Evolutionary conservation across 1,140 invertebrate genomes (phyloP).

Genomic region (Drosophila leontia): DNA sequence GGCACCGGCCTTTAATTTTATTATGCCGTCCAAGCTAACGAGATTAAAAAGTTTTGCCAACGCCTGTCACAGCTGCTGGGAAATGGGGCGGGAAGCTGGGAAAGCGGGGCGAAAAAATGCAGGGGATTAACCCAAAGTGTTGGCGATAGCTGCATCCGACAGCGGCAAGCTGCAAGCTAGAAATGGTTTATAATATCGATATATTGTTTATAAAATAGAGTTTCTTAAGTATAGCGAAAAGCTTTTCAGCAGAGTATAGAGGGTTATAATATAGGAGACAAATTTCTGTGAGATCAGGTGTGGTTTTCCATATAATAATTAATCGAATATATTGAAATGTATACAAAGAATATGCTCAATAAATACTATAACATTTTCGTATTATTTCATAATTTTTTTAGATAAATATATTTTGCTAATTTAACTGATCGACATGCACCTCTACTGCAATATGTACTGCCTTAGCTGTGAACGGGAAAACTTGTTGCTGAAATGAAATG

Average conservation of each 20-base stretch:
- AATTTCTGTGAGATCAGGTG: not conserved
- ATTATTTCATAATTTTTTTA: too few species aligned
- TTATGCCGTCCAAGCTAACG: constrained; percentile 72
- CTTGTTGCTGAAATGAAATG: constrained; percentile 76
- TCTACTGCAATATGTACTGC: constrained; percentile 33
- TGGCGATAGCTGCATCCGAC: constrained; percentile 61
- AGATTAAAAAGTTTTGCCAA: constrained; percentile 79
- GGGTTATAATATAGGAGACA: not conserved
- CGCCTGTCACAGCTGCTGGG: constrained; percentile 58
- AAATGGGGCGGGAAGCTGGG: not conserved
- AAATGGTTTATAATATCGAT: constrained; percentile 10
- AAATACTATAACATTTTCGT: too few species aligned
- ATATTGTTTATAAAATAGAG: not conserved
- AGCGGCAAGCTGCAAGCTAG: constrained; percentile 37
- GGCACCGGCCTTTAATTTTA: constrained; percentile 76
- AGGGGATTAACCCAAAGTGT: constrained; percentile 46
- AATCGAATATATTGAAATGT: not conserved
- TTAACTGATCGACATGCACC: not conserved
- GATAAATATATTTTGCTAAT: too few species aligned
- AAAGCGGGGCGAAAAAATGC: constrained; percentile 12
- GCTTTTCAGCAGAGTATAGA: too few species aligned
- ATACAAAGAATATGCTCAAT: too few species aligned
- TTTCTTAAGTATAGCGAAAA: not conserved
- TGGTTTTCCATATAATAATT: not conserved
- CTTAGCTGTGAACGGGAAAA: constrained; percentile 56